Base-by-base conservation (phyloP, 2,888 invertebrate genomes). In the Amiota minor region DNA sequence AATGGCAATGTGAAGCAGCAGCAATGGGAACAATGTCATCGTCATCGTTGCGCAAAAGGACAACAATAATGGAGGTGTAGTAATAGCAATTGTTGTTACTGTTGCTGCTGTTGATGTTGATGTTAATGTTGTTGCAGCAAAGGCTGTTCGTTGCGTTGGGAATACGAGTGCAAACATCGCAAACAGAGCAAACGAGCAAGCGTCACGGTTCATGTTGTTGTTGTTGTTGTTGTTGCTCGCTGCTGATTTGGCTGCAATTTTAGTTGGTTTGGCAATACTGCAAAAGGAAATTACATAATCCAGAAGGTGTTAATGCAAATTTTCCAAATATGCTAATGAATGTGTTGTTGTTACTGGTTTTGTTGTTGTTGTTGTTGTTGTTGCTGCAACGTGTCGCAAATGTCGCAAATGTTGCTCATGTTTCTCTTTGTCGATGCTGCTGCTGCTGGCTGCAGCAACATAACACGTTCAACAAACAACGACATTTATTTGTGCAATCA, bases 271-370 rank as follows among this genome's bases (percentile, higher is more conserved):
- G 72, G 75, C 74, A 76, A 75, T 72, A 59, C 77, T 79, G 74
- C 78, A 76, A 72, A 72, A 80, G 74, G 78, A 78, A 80, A 81
- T 85, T 86, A 86, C 86, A 85, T 87, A 87, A 86, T 83, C 79
- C 80, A 85, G 85, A 85, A 86, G 86, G 86, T 86, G 86, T 86
- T 86, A 87, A 87, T 86, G 87, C 86, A 86, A 86, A 86, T 87
- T 79, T 74, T 71, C 81, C 80, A 80, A 85, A 87, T 87, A 86
- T 86, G 86, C 87, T 86, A 86, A 86, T 86, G 86, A 85, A 78
- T 79, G 80, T 79, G 82, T 80, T 70, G 47, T 71, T 67, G 67
- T 67, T 67, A 61, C 53, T 50, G 14, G 53, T n/a, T 3, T 46
- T 65, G 72, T 59, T 73, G 71, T 74, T 75, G 72, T 77, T 72